phyloP scores from a whole-genome alignment of 2,888 invertebrate species.

The Archaeoteleia sp. region DNA sequence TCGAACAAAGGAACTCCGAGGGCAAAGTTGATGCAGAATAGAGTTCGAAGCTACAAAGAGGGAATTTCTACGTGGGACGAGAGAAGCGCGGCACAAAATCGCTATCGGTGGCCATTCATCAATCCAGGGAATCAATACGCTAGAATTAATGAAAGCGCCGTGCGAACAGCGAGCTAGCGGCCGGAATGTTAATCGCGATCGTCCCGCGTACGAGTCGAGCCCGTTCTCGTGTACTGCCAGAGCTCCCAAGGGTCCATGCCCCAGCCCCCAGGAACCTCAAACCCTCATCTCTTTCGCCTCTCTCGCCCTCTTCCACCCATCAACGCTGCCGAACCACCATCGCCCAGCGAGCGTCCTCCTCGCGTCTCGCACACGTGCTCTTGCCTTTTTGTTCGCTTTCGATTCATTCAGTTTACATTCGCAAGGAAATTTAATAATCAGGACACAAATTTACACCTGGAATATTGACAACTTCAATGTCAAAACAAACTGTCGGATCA shows the following conservation, averaged over 20 bases:
- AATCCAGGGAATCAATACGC: constrained; percentile 75
- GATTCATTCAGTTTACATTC: constrained; percentile 23
- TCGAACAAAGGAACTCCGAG: neutral
- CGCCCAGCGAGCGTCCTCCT: constrained; percentile 35
- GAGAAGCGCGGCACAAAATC: constrained; percentile 69
- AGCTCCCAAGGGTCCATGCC: constrained; percentile 60
- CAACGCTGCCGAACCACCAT: constrained; percentile 57
- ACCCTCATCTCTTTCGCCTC: constrained; percentile 55
- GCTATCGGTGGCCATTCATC: constrained; percentile 76
- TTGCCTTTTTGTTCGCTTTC: constrained; percentile 4
- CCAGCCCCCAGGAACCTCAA: constrained; percentile 40
- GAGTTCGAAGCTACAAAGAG: constrained; percentile 42
- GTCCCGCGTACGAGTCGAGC: constrained; percentile 70
- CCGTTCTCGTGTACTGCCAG: constrained; percentile 64
- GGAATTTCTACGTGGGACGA: constrained; percentile 48
- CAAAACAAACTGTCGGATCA: neutral
- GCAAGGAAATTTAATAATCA: constrained; percentile 8
- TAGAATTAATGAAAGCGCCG: constrained; percentile 76
- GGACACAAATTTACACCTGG: neutral
- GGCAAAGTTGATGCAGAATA: constrained; percentile 28
- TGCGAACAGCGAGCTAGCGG: constrained; percentile 74
- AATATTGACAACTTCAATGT: neutral
- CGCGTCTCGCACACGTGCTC: constrained; percentile 27
- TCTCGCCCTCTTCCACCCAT: constrained; percentile 40
- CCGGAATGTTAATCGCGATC: constrained; percentile 75